phyloP scores from a whole-genome alignment of 2,113 vertebrate species.

The Tricholaema leucomelas region DNA sequence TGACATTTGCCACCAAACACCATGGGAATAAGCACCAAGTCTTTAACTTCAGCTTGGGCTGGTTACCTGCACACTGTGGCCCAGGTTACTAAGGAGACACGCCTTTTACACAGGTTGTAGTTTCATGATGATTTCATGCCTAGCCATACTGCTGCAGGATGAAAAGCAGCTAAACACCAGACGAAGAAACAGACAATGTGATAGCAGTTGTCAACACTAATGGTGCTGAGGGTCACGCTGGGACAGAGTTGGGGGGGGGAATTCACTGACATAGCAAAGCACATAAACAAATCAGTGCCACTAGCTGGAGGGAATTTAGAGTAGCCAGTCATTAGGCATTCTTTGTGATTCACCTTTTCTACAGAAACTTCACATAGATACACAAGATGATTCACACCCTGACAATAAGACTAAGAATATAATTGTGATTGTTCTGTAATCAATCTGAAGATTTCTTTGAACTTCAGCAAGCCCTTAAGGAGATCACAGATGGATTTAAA shows the following conservation, averaged over 20 bases:
- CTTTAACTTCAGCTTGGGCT: neutral
- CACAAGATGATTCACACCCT: neutral
- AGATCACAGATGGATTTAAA: neutral
- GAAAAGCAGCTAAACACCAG: neutral
- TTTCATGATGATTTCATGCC: neutral
- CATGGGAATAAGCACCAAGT: neutral
- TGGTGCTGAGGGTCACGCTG: neutral
- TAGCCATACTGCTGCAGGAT: neutral
- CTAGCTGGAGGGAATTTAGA: neutral
- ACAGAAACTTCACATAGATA: neutral
- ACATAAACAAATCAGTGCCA: neutral
- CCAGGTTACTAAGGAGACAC: slow-evolving; percentile 22
- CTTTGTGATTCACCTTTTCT: neutral
- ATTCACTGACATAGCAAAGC: neutral
- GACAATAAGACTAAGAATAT: neutral
- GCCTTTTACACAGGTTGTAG: neutral
- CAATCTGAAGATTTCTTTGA: neutral
- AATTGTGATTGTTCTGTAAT: neutral
- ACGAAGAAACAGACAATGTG: neutral
- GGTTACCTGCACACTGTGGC: neutral
- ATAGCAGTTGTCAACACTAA: neutral
- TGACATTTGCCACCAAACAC: neutral
- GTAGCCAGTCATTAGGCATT: neutral
- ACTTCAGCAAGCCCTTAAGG: neutral
- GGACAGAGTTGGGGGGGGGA: neutral